phyloP scores from a whole-genome alignment of 2,888 invertebrate species.

The Ennomos fuscantarius region DNA sequence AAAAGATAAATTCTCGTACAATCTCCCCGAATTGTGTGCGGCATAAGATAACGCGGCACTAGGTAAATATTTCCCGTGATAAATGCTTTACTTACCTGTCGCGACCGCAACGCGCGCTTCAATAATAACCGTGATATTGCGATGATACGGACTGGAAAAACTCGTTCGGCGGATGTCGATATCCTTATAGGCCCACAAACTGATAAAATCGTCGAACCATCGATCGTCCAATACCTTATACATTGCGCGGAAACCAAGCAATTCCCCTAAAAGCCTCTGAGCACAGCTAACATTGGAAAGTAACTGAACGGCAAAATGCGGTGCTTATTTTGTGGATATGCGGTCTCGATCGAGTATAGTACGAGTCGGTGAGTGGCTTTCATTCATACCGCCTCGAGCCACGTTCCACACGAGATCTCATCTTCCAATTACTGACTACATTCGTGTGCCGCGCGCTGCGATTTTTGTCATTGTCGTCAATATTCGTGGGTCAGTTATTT shows the following conservation, averaged over 20 bases:
- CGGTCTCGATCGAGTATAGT: slow-evolving; percentile 60
- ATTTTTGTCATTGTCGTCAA: slow-evolving; percentile 77
- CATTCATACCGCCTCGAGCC: slow-evolving; percentile 83
- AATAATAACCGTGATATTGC: slow-evolving; percentile 85
- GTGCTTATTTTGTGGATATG: slow-evolving; percentile 54
- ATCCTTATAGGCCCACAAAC: slow-evolving; percentile 77
- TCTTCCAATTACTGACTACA: slow-evolving; percentile 81
- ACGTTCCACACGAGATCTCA: slow-evolving; percentile 81
- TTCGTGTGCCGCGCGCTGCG: slow-evolving; percentile 67
- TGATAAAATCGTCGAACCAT: slow-evolving; percentile 45
- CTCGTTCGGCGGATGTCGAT: slow-evolving; percentile 83
- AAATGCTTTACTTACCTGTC: slow-evolving; percentile 83
- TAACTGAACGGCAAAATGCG: slow-evolving; percentile 33
- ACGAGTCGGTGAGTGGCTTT: slow-evolving; percentile 79
- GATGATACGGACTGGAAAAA: slow-evolving; percentile 85
- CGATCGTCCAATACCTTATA: slow-evolving; percentile 4
- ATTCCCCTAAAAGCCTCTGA: background rate
- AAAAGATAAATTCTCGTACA: slow-evolving; percentile 49
- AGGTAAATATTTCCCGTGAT: slow-evolving; percentile 78
- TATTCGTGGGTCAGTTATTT: slow-evolving; percentile 37
- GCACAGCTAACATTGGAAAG: slow-evolving; percentile 51
- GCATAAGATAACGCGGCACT: slow-evolving; percentile 60
- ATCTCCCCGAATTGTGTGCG: slow-evolving; percentile 63
- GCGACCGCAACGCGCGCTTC: slow-evolving; percentile 80
- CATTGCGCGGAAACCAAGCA: slow-evolving; percentile 44